Percentiles rank a stretch among this genome's conserved stretches.
Evolutionary conservation across 2,113 vertebrate species (phyloP).

Genomic region (Ranitomeya imitator): DNA sequence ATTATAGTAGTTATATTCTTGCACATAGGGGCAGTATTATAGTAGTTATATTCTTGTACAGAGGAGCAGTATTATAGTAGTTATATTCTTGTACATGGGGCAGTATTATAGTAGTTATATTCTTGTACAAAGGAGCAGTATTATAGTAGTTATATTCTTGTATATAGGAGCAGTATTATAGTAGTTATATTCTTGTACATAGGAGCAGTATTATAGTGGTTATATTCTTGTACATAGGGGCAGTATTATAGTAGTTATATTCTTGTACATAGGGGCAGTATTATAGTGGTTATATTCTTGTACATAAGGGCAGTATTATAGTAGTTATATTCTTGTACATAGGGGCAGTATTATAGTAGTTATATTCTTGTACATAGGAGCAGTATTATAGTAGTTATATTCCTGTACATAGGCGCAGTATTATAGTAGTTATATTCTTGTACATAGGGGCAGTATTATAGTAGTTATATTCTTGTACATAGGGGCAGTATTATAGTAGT

Average conservation of each 20-base stretch:
- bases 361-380: background rate
- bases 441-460: background rate
- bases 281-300: constrained; percentile 9
- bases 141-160: no score
- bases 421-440: constrained; percentile 3
- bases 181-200: background rate
- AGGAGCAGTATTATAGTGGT: background rate
- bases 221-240: constrained; percentile 3
- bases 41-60: background rate
- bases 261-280: background rate
- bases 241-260: constrained; percentile 12
- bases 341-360: background rate
- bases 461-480: background rate
- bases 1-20: constrained; percentile 6
- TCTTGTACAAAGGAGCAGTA: background rate
- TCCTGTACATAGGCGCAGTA: background rate
- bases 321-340: constrained; percentile 6
- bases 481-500: background rate
- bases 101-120: background rate
- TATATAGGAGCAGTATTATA: background rate
- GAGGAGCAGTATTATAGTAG: no score
- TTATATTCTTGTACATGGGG: background rate
- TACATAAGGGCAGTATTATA: constrained; percentile 2
- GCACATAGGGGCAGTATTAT: constrained; percentile 12
- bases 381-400: constrained; percentile 7